phyloP scores from a whole-genome alignment of 2,113 vertebrate species.

The Phyllopteryx taeniolatus region DNA sequence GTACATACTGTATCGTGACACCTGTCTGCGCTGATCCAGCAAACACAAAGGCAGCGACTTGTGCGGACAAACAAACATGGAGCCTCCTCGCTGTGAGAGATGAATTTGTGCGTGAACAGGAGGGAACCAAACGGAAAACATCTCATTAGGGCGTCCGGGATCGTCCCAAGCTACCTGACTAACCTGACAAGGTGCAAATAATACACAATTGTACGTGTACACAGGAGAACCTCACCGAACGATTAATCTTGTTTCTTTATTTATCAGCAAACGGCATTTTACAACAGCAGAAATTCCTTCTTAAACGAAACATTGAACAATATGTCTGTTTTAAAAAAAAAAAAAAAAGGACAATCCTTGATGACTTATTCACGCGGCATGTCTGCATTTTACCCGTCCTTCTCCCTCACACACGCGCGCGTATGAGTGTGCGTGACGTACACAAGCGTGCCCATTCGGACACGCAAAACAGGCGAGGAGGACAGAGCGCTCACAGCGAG shows the following conservation, averaged over 20 bases:
- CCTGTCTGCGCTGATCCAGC: conserved; percentile 1
- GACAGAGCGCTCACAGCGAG: background rate
- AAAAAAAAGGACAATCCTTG: background rate
- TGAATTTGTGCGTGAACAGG: conserved; percentile 21
- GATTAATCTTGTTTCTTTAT: background rate
- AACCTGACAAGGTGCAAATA: background rate
- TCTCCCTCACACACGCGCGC: background rate
- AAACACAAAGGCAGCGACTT: conserved; percentile 22
- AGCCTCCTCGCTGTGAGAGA: conserved; percentile 1
- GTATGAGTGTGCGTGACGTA: conserved; percentile 5
- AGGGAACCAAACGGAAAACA: conserved; percentile 21
- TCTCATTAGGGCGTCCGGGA: conserved; percentile 19
- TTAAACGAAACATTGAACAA: background rate
- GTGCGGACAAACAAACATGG: conserved; percentile 12
- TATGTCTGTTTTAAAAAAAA: background rate
- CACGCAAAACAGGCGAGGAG: conserved; percentile 7
- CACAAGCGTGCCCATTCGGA: conserved; percentile 23
- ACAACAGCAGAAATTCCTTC: background rate
- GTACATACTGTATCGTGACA: background rate
- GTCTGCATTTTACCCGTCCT: background rate
- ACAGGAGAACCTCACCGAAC: background rate
- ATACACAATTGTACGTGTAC: no score
- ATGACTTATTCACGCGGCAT: background rate
- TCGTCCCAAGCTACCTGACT: conserved; percentile 1
- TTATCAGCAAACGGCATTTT: background rate